phyloP scores from a whole-genome alignment of 2,113 vertebrate genomes.

The human region DNA sequence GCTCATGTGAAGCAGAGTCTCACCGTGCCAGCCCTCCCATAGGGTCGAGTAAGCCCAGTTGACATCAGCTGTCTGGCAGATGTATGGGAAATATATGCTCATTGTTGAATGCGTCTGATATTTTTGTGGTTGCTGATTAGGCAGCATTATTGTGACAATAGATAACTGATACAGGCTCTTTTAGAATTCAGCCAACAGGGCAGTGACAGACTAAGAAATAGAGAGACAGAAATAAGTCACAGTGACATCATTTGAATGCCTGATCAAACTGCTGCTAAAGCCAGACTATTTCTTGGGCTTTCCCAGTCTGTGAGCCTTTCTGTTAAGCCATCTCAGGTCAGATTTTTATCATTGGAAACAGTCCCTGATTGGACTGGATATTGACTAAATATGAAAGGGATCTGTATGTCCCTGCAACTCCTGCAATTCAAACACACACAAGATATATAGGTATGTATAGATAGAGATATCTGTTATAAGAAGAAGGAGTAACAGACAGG shows the following conservation, averaged over 20 bases:
- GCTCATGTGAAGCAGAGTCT: too few species aligned
- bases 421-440: background rate
- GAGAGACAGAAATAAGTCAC: background rate
- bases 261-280: background rate
- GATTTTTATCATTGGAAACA: background rate
- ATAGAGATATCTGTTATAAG: background rate
- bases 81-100: background rate
- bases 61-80: background rate
- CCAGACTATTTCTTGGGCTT: background rate
- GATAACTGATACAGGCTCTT: background rate
- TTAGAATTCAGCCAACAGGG: background rate
- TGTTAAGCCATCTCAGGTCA: background rate
- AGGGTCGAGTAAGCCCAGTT: background rate
- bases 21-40: background rate
- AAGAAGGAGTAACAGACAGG: background rate
- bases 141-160: background rate
- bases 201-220: background rate
- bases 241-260: background rate
- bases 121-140: background rate
- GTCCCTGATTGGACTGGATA: background rate
- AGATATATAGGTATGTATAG: background rate
- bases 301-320: background rate
- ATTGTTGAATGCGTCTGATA: background rate
- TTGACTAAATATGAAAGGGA: background rate
- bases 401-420: background rate